phyloP scores from a whole-genome alignment of 2,797 vertebrate species.

The Denticeps clupeoides region DNA sequence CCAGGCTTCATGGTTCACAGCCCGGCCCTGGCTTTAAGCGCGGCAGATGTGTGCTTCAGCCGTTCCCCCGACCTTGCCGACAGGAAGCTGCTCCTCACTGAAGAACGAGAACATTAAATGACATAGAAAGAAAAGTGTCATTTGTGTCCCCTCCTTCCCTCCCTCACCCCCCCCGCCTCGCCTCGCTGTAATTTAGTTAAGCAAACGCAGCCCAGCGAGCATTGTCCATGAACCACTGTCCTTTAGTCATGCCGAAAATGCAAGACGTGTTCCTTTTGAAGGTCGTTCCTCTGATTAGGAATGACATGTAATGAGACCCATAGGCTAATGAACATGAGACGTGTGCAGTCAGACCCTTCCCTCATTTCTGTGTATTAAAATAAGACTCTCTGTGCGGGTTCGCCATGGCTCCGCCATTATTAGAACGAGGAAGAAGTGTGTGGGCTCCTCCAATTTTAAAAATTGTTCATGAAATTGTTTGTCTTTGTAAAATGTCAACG shows the following conservation, averaged over 20 bases:
- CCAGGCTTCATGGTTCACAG: slow-evolving; percentile 8
- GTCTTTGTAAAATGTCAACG: too few species aligned
- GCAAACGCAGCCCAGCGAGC: slow-evolving; percentile 7
- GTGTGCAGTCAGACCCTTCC: too few species aligned
- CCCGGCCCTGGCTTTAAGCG: slow-evolving; percentile 11
- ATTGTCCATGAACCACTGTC: neutral
- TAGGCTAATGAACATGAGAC: too few species aligned
- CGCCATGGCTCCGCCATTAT: too few species aligned
- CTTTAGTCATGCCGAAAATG: slow-evolving; percentile 11
- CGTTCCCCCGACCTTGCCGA: slow-evolving; percentile 22
- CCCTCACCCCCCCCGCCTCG: too few species aligned
- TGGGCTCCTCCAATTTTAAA: too few species aligned
- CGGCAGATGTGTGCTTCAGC: slow-evolving; percentile 13
- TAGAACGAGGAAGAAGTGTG: too few species aligned
- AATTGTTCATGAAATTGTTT: too few species aligned
- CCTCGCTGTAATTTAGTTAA: neutral
- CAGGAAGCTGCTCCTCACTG: slow-evolving; percentile 17
- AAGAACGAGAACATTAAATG: slow-evolving; percentile 10
- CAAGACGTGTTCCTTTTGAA: slow-evolving; percentile 7
- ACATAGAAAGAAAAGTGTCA: neutral
- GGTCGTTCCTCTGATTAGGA: slow-evolving; percentile 7
- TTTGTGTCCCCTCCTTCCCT: neutral
- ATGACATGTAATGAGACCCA: neutral
- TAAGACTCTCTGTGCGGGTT: too few species aligned
- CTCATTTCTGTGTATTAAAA: too few species aligned